Conservation (phyloP, 1,140 invertebrate species). For the Aphis gossypii region DNA sequence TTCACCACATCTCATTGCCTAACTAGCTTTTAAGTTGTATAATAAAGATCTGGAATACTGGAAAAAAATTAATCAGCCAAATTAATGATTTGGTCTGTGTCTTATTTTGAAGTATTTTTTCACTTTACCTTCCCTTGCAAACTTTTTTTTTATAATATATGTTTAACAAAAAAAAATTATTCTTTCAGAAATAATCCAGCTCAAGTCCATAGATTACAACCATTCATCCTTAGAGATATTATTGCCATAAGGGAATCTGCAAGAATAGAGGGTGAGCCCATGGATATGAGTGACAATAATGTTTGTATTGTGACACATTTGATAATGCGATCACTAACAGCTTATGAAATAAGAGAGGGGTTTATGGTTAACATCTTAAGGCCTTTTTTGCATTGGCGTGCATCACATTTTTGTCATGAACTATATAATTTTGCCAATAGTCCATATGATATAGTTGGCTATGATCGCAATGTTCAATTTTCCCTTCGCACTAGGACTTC, state of each 20-base stretch:
- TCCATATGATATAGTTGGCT: conserved; percentile 39
- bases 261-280: background rate
- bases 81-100: background rate
- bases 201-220: background rate
- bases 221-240: conserved; percentile 27
- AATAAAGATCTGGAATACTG: no score
- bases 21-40: no score
- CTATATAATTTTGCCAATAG: conserved; percentile 39
- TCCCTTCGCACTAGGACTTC: background rate
- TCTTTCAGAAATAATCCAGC: conserved; percentile 46
- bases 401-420: conserved; percentile 42
- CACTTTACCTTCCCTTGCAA: background rate
- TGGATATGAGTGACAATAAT: no score
- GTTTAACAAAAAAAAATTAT: background rate
- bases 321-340: background rate
- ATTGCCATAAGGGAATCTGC: background rate
- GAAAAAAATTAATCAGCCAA: no score
- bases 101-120: background rate
- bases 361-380: background rate
- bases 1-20: background rate
- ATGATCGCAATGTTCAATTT: conserved; percentile 38
- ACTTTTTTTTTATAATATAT: background rate
- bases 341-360: background rate
- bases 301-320: background rate
- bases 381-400: background rate